Evolutionary conservation across 2,113 vertebrate species (phyloP), one percentile per base, ranked within the genome.

Genomic region (Donacobius atricapilla): DNA sequence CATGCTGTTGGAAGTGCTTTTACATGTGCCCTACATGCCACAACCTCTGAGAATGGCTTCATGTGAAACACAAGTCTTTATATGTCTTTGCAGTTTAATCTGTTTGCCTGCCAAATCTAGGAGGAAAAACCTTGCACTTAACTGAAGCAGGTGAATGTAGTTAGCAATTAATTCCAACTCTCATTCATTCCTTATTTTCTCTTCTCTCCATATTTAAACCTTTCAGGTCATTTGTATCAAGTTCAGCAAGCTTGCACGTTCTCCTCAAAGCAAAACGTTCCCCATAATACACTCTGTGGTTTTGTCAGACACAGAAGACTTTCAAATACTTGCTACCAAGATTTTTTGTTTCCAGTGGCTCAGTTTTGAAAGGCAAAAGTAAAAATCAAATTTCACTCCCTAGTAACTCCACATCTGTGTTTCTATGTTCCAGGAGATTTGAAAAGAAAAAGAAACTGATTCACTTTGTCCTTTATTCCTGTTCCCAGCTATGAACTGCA

Each of bases 401-500:
- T 94, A 68, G 94, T 93, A 95, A 93, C 73, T 92, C 76, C 73
- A 93, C 96, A 95, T 97, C 79, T 96, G 95, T 97, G 95, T 89
- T 95, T 93, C 87, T 87, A 0, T 13, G 44, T 89, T 93, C 86
- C 77, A 87, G 89, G 57, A 94, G 65, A 82, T 53, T 85, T 85
- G 81, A 96, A 97, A 95, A 85, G 81, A 89, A 93, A 89, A 91
- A 93, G 85, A 94, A 94, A 73, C 50, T 31, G 96, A 97, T 97
- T 98, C 96, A 97, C 93, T 97, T 95, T 95, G 90, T 93, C 91
- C 96, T 97, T 94, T 95, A 94, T 97, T 96, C n/a, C 95, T 96
- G 40, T 33, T 94, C 57, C 97, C 98, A 98, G 97, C 98, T 98
- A 97, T 97, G 97, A 89, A 66, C 95, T 95, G 97, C 98, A 98